Evolutionary conservation across 2,888 invertebrate genomes (phyloP), one percentile per base, ranked within the genome.

Genomic region (Meta bourneti): DNA sequence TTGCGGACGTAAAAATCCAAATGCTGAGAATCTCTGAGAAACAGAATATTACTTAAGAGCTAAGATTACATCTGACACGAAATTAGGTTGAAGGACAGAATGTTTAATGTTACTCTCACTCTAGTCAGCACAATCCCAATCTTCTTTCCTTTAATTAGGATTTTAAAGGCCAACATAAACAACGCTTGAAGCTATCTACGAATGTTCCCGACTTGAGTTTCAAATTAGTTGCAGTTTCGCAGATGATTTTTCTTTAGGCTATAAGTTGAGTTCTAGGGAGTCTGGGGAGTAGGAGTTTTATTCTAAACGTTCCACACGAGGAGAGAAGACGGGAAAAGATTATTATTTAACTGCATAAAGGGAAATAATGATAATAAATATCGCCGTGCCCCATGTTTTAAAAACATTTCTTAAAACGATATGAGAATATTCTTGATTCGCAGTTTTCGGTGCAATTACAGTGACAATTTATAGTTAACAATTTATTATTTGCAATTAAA

Each of bases 221-320:
- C 16, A 61, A 61, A 61, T 61, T 16, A 61, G 61, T 61, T 61
- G 61, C 61, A 6, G 4, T 61, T 34, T 61, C 61, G 61, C 16
- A 61, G 61, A 61, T 61, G 61, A 61, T 61, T 61, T 61, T 61
- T 61, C 61, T 61, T 61, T 61, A 61, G 61, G 61, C 61, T 61
- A 61, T 61, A 16, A 61, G 61, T 61, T 61, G 61, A 61, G 61
- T 61, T 61, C 16, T 61, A 5, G 7, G 61, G 7, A 16, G 16
- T 9, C 61, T 8, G 16, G 61, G 11, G 61, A 61, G n/a, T 16
- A 61, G 16, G 61, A 34, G 34, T 34, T 61, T 61, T 9, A 61
- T 61, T 61, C 5, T 61, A 16, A 61, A 61, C 61, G 61, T 61
- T 61, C 16, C 61, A 5, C 4, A 4, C 34, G 34, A 5, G 61